Evolutionary conservation across 2,888 invertebrate species (phyloP), one percentile per base, ranked within the genome.

Genomic region (Sinodicranocentrus sp.): DNA sequence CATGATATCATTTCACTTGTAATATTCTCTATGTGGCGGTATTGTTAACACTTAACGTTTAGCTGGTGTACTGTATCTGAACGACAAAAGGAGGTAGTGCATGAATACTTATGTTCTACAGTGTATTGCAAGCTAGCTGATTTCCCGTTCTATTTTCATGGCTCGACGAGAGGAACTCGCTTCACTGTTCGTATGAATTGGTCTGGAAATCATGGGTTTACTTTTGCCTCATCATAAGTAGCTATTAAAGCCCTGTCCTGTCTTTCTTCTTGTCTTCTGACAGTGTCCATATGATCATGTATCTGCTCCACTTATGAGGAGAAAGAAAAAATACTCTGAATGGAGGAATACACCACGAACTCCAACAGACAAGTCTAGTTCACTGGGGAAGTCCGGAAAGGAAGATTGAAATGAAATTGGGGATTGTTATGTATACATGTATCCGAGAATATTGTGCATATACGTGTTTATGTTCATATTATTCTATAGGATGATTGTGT

Each of bases 341-440:
- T 48, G 15, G 33, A 6, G 33, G 33, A 33, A 10, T 33, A 10
- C 33, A 33, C 33, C 33, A 10, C 10, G 10, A 33, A 33, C 33
- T 33, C 10, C 10, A 6, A 48, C 48, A 13, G 44, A 13, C n/a
- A 21, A 13, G 33, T n/a, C 28, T 33, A 19, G 17, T 33, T 39
- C 33, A 33, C n/a, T 33, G 15, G 33, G 63, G 52, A 68, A 17
- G 44, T 68, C 75, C 75, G 57, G 67, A 57, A 67, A 67, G 54
- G 67, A 77, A 77, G 67, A 77, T 57, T 39, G 57, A 67, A 67
- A 67, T 67, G 76, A 77, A 77, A 67, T 67, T 43, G 33, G 65
- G 52, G 63, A 63, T 73, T 65, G 75, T 52, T 75, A 63, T 52
- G 33, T 10, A 28, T 26, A 28, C 17, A 70, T 52, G 21, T 15